These are phyloP conservation scores for Serrognathus titanus DNA, from an alignment of 2,888 invertebrate genomes.

Conservation along the genomic window DNA sequence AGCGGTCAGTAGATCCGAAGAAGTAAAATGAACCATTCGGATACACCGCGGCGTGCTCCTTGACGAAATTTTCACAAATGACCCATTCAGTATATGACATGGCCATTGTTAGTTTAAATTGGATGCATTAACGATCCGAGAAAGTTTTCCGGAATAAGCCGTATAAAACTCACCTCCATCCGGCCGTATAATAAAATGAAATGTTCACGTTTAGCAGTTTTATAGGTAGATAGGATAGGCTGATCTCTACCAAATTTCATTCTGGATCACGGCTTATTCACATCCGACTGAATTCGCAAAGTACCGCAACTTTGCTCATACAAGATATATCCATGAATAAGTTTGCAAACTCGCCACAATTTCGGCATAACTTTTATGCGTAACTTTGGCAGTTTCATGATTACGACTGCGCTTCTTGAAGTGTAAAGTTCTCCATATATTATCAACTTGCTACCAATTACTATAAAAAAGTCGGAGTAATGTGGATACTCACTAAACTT, in stretches of 20 bases:
- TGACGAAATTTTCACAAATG: slow-evolving; percentile 17
- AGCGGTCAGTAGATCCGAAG: slow-evolving; percentile 8
- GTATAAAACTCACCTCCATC: slow-evolving; percentile 38
- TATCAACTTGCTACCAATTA: slow-evolving; percentile 8
- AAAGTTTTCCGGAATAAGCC: slow-evolving; percentile 36
- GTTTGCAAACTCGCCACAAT: slow-evolving; percentile 32
- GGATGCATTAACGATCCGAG: slow-evolving; percentile 34
- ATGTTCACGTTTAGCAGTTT: slow-evolving; percentile 41
- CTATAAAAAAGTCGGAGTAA: neutral
- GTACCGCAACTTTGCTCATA: slow-evolving; percentile 38
- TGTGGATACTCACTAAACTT: neutral
- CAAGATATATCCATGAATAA: slow-evolving; percentile 36
- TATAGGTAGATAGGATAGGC: slow-evolving; percentile 36
- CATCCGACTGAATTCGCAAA: slow-evolving; percentile 42
- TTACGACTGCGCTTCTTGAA: slow-evolving; percentile 21
- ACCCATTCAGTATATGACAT: slow-evolving; percentile 9
- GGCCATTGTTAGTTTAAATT: slow-evolving; percentile 27
- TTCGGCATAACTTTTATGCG: slow-evolving; percentile 32
- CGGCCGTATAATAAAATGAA: slow-evolving; percentile 40
- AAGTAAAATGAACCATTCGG: slow-evolving; percentile 6
- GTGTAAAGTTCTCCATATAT: slow-evolving; percentile 27
- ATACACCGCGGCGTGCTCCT: slow-evolving; percentile 10
- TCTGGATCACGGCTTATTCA: slow-evolving; percentile 38
- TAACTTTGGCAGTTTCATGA: slow-evolving; percentile 31
- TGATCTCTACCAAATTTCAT: slow-evolving; percentile 37